Percentiles rank a stretch among this genome's conserved stretches.
Evolutionary conservation across 2,888 invertebrate species (phyloP).

Genomic region (Rhyacophila evoluta): DNA sequence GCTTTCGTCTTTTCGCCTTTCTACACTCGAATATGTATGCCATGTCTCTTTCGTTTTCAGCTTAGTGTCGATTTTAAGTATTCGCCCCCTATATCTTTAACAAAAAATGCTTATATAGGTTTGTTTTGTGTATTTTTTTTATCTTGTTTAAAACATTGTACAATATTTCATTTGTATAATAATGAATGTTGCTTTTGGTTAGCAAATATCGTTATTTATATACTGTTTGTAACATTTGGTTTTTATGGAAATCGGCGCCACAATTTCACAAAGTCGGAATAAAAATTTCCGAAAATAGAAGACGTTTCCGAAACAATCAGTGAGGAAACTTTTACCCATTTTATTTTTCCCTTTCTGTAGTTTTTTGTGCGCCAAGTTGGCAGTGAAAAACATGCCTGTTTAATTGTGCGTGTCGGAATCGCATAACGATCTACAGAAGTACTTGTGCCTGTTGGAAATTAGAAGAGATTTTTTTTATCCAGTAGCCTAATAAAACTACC

Average conservation of each 20-base stretch:
- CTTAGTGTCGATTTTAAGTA: not conserved
- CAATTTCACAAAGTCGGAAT: not conserved
- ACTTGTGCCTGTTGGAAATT: not conserved
- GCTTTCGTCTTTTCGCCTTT: too few relatives aligned
- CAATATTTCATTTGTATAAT: not conserved
- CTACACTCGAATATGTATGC: too few relatives aligned
- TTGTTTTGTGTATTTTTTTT: not conserved
- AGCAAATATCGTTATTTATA: not conserved
- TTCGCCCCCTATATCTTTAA: too few relatives aligned
- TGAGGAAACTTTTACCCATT: not conserved
- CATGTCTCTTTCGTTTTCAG: too few relatives aligned
- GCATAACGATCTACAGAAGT: not conserved
- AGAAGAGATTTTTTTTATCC: not conserved
- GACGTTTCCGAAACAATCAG: not conserved
- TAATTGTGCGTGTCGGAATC: conserved; percentile 9
- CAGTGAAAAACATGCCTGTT: conserved; percentile 7
- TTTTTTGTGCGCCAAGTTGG: not conserved
- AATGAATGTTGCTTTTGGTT: too few relatives aligned
- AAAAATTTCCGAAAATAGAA: not conserved
- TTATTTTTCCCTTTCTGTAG: not conserved
- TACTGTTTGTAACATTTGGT: not conserved
- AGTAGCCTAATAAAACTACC: not conserved
- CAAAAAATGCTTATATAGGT: too few relatives aligned
- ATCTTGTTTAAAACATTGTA: not conserved
- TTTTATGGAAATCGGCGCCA: conserved; percentile 8